Base-by-base conservation (phyloP, 2,113 vertebrate species). In the Promerops cafer region DNA sequence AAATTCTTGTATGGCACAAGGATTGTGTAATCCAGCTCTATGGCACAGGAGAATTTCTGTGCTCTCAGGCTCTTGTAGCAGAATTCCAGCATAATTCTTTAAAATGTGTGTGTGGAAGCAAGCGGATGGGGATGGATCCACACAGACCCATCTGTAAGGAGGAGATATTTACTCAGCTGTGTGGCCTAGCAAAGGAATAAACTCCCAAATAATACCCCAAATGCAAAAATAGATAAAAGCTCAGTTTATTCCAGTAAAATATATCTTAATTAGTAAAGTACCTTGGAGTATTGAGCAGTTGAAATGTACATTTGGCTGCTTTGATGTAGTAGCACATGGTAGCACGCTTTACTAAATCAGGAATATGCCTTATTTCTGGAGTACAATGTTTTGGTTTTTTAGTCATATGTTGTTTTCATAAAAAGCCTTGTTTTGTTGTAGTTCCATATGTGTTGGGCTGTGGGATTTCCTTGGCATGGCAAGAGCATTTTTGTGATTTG, bases 211-310 rank as follows among this genome's bases (percentile, higher is more conserved):
- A 95, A 91, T 26, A 12, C 5, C 30, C 40, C 79, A 82, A 57
- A 84, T 90, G 44, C 8, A 40, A 91, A 94, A 72, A 11, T 16
- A 84, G 72, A 63, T 44, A 69, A 59, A 79, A 95, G 44, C 60
- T 65, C 40, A 53, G 39, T 84, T 94, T 88, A 66, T 82, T 74
- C 70, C 88, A 68, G 80, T 70, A 77, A 95, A 95, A 93, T 83
- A 57, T 22, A 75, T 83, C 87, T 94, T 87, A 95, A 96, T 93
- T 95, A 87, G 37, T 42, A 49, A 90, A 93, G 70, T 80, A 87
- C 79, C 90, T 86, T 54, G 52, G 90, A 93, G 83, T 84, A 94
- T 76, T 93, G 74, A 87, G 70, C 53, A 72, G 57, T 35, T 79
- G 70, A 93, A 90, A 88, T 47, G 68, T 60, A 69, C 22, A 33